phyloP scores from a whole-genome alignment of 2,888 invertebrate species.

The Drosophila quasianomalipes region DNA sequence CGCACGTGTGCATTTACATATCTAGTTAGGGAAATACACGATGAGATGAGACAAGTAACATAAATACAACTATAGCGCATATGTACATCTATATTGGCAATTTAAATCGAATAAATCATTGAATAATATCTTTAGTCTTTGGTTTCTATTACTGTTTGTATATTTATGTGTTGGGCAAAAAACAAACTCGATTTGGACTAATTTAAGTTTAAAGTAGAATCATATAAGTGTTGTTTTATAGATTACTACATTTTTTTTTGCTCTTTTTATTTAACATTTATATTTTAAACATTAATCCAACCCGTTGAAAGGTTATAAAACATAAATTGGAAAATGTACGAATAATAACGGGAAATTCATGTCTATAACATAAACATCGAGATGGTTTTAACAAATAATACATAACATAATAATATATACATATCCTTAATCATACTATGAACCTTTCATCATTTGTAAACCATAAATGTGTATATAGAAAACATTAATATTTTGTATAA shows the following conservation, averaged over 20 bases:
- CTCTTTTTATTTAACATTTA: no score
- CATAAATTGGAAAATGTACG: no score
- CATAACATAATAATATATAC: no score
- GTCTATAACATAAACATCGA: no score
- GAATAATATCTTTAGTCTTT: neutral
- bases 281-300: no score
- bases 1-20: conserved; percentile 4
- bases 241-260: no score
- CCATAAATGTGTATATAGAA: neutral
- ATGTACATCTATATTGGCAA: neutral
- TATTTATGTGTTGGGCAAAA: neutral
- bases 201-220: neutral
- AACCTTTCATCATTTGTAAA: neutral
- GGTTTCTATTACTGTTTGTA: neutral
- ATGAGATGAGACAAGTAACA: neutral
- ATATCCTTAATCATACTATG: neutral
- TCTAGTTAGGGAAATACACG: neutral
- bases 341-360: no score
- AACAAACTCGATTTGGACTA: neutral
- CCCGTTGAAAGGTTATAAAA: no score
- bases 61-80: neutral
- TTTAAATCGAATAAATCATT: neutral
- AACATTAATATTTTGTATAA: neutral
- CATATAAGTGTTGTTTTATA: neutral
- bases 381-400: no score